phyloP scores from a whole-genome alignment of 2,888 invertebrate species.

The Trachelus iudaicus region DNA sequence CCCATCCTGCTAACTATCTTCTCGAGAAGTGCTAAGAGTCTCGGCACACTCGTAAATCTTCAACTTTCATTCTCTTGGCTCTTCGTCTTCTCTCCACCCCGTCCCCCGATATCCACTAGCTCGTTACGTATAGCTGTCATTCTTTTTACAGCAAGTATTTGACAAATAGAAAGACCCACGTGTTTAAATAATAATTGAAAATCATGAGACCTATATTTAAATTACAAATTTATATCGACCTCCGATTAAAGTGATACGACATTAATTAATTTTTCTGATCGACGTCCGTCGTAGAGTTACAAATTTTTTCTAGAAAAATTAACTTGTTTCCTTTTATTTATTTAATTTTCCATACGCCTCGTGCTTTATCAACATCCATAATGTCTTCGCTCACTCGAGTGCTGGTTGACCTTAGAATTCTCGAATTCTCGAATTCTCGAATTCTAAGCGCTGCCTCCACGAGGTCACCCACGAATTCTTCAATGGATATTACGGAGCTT shows the following conservation, averaged over 20 bases:
- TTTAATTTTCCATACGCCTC: background rate
- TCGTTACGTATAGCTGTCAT: slow-evolving; percentile 7
- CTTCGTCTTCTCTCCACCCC: slow-evolving; percentile 18
- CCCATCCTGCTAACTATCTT: slow-evolving; percentile 54
- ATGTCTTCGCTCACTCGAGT: background rate
- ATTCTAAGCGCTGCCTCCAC: background rate
- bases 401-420: background rate
- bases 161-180: background rate
- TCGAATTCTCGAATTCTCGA: too few relatives aligned
- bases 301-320: background rate
- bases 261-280: background rate
- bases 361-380: background rate
- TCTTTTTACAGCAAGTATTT: background rate
- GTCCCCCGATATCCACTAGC: slow-evolving; percentile 8
- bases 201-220: background rate
- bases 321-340: too few relatives aligned
- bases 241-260: background rate
- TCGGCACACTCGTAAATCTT: slow-evolving; percentile 60
- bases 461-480: background rate
- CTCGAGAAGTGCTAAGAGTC: slow-evolving; percentile 54
- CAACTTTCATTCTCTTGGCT: slow-evolving; percentile 31
- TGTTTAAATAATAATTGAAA: background rate
- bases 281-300: background rate
- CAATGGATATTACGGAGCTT: slow-evolving; percentile 12
- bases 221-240: background rate